phyloP scores from a whole-genome alignment of 2,888 invertebrate species.

The Polymixis lichenea region DNA sequence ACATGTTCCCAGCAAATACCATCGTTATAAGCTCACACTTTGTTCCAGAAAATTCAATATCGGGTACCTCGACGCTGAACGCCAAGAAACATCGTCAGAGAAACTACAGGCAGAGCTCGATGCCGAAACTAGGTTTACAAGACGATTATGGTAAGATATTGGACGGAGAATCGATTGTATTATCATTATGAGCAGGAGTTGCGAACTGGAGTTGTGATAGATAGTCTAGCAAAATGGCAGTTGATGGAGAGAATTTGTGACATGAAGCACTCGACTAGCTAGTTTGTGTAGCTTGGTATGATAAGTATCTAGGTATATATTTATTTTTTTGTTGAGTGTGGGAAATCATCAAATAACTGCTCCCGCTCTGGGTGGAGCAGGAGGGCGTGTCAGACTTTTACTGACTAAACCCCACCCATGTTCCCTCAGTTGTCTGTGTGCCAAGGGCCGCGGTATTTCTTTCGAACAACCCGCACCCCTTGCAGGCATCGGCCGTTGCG shows the following conservation, averaged over 20 bases:
- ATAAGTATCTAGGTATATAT: background rate
- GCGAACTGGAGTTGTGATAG: slow-evolving; percentile 25
- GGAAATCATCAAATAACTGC: too few relatives aligned
- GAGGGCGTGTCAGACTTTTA: too few relatives aligned
- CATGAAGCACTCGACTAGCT: too few relatives aligned
- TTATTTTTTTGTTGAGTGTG: too few relatives aligned
- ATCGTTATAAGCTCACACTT: slow-evolving; percentile 51
- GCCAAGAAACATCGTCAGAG: slow-evolving; percentile 86
- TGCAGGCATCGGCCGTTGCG: too few relatives aligned
- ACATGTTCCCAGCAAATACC: slow-evolving; percentile 37
- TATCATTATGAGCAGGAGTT: slow-evolving; percentile 52
- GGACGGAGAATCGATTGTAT: slow-evolving; percentile 51
- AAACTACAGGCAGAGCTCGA: slow-evolving; percentile 88
- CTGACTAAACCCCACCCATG: too few relatives aligned
- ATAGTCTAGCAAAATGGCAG: slow-evolving; percentile 18
- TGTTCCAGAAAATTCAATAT: slow-evolving; percentile 88
- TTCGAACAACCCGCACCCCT: too few relatives aligned
- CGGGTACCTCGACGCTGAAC: slow-evolving; percentile 87
- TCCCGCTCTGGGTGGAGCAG: too few relatives aligned
- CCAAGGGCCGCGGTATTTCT: too few relatives aligned
- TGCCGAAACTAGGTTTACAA: slow-evolving; percentile 88
- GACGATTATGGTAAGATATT: slow-evolving; percentile 85
- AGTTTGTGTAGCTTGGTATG: background rate
- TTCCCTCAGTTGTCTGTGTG: too few relatives aligned
- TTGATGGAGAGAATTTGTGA: slow-evolving; percentile 14